Conservation (phyloP, 2,797 vertebrate genomes). For the Pteronotus mesoamericanus region DNA sequence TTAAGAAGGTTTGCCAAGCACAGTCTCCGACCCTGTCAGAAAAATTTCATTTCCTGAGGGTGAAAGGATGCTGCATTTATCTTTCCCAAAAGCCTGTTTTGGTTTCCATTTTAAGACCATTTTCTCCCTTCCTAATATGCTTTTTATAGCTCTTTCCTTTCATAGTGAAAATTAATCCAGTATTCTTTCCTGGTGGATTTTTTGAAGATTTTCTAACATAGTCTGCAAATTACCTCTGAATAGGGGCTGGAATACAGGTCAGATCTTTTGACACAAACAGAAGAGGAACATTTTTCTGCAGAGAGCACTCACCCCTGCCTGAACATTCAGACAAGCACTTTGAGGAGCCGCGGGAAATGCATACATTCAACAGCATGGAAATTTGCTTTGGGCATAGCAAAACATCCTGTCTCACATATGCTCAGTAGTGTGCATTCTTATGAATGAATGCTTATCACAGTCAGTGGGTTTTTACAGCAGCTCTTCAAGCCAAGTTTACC, state of each 20-base stretch:
- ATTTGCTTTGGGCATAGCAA: conserved; percentile 69
- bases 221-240: conserved; percentile 77
- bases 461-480: conserved; percentile 62
- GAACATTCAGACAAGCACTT: conserved; percentile 75
- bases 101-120: conserved; percentile 61
- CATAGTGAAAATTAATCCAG: conserved; percentile 73
- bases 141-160: conserved; percentile 25
- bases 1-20: conserved; percentile 84
- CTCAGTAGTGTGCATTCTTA: conserved; percentile 67
- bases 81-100: conserved; percentile 72
- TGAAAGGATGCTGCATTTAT: conserved; percentile 79
- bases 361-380: conserved; percentile 78
- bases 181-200: conserved; percentile 66
- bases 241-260: conserved; percentile 50
- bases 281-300: conserved; percentile 68
- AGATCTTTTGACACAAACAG: conserved; percentile 75
- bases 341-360: conserved; percentile 78
- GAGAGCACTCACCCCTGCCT: conserved; percentile 58
- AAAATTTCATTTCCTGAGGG: conserved; percentile 83
- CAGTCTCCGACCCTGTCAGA: conserved; percentile 83
- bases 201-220: conserved; percentile 63
- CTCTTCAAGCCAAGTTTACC: conserved; percentile 61
- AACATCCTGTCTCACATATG: conserved; percentile 55
- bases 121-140: conserved; percentile 30
- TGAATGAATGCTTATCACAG: conserved; percentile 72